phyloP scores from a whole-genome alignment of 2,888 invertebrate genomes.

The Pteria penguin region DNA sequence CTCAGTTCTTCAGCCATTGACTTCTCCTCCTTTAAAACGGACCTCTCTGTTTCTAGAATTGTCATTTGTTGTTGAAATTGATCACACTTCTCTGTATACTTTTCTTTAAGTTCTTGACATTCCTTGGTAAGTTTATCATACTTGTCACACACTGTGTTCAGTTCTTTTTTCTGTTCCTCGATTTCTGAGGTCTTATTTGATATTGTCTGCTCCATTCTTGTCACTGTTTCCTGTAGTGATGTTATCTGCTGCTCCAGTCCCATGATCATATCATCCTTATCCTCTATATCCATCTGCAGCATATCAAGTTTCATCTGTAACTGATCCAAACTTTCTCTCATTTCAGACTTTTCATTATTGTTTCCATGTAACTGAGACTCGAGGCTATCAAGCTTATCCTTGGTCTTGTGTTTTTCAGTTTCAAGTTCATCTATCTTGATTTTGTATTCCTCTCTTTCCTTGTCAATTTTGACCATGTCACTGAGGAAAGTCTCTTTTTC shows the following conservation, averaged over 20 bases:
- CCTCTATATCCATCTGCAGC: slow-evolving; percentile 61
- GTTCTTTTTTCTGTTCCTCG: slow-evolving; percentile 25
- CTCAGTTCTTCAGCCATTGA: slow-evolving; percentile 17
- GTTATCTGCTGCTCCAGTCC: slow-evolving; percentile 25
- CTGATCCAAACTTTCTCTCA: slow-evolving; percentile 36
- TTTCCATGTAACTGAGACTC: slow-evolving; percentile 34
- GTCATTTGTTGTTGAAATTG: slow-evolving; percentile 40
- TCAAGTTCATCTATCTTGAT: slow-evolving; percentile 1
- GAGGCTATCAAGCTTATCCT: slow-evolving; percentile 23
- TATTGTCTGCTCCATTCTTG: slow-evolving; percentile 23
- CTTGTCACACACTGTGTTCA: slow-evolving; percentile 26
- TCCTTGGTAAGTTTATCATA: slow-evolving; percentile 29
- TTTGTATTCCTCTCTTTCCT: slow-evolving; percentile 22
- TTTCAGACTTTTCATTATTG: slow-evolving; percentile 20
- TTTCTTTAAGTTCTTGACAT: slow-evolving; percentile 16
- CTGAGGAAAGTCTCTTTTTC: not conserved
- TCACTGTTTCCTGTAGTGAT: slow-evolving; percentile 35
- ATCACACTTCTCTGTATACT: slow-evolving; percentile 18
- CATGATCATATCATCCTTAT: slow-evolving; percentile 42
- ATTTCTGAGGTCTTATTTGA: slow-evolving; percentile 30
- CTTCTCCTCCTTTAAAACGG: slow-evolving; percentile 24
- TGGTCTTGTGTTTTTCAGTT: slow-evolving; percentile 32
- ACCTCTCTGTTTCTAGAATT: slow-evolving; percentile 9
- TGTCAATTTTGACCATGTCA: slow-evolving; percentile 9
- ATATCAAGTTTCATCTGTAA: slow-evolving; percentile 58